Base-by-base conservation (phyloP, 1,140 invertebrate genomes). In the Drosophila orena region DNA sequence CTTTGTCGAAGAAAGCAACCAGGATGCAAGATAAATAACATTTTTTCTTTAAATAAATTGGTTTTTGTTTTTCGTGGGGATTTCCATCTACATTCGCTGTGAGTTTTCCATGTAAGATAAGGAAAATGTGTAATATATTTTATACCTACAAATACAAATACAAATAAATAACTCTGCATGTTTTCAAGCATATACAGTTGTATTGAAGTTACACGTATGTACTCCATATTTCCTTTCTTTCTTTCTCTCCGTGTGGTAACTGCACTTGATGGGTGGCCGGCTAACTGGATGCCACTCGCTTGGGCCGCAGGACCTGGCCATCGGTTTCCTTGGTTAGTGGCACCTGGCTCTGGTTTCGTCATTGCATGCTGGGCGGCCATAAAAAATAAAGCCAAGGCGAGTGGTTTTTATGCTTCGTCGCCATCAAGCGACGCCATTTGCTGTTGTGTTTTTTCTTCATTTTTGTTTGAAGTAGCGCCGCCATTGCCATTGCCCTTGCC, bases 321-420 rank as follows among this genome's bases (percentile, higher is more conserved):
- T 7, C 17, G 37, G 34, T 20, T 12, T 24, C 34, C 50, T 53
- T 43, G 58, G 74, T 17, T 47, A 24, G 61, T 54, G 74, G 65
- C 71, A 76, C 62, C 75, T 69, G 74, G 65, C 56, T 77, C 61
- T 79, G 79, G 77, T 71, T 78, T 83, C 64, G 70, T 74, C 75
- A 75, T 74, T 53, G 75, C 78, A 73, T 74, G 81, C 73, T 73
- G 64, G 43, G 37, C 46, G 49, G 53, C 71, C 79, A 77, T 88
- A 83, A 88, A 88, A 71, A 77, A 74, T 76, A 66, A 76, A 75
- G 46, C 60, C 72, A 49, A 71, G 79, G 68, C 77, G 70, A 84
- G 79, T 80, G 84, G 77, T 77, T 89, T 88, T 89, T 89, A 89
- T 89, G 84, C 79, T 84, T 89, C 77, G 77, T 72, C 79, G 84